Evolutionary conservation across 2,797 vertebrate species (phyloP), one percentile per base, ranked within the genome.

Genomic region (Ptychobarbus kaznakovi): DNA sequence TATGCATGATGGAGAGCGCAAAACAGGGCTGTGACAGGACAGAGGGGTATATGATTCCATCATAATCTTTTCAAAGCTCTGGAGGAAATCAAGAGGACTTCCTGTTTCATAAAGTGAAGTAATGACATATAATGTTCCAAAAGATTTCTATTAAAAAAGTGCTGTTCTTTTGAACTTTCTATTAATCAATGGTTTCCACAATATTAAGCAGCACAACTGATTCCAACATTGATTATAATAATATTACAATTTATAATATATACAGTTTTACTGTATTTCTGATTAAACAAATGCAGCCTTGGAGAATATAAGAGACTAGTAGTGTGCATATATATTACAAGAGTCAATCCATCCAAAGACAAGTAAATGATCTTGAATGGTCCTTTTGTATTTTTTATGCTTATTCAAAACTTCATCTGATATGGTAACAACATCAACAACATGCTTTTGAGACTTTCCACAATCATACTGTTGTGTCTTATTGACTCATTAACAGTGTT

Each of bases 21-120:
- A 65, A 66, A 85, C 58, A 15, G 12, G 44, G 18, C 25, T 65
- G 40, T 63, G 49, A 80, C 49, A 65, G n/a, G 42, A 66, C 38
- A 56, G 40, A 63, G 61, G 28, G 28, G 65, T 66, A 66, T 66
- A 18, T 66, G 16, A 32, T 75, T 51, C 10, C 18, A 20, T 73
- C 15, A 28, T 49, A 51, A 46, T n/a, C 46, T 51, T 25, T 44
- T 44, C 20, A 70, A 51, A 53, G 46, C 15, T 13, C 18, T 53
- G 38, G 10, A 63, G 58, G 58, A 81, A 42, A 56, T 25, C 20
- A 69, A 46, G 7, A 53, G 7, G 32, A 56, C 35, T 56, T 81
- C n/a, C 65, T 4, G 22, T 38, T 38, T 76, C n/a, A 76, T 12
- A 42, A 46, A 66, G 18, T 22, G 42, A 46, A 66, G 40, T 22